Evolutionary conservation across 2,888 invertebrate genomes (phyloP), one percentile per base, ranked within the genome.

Genomic region (Phengaris alcon): DNA sequence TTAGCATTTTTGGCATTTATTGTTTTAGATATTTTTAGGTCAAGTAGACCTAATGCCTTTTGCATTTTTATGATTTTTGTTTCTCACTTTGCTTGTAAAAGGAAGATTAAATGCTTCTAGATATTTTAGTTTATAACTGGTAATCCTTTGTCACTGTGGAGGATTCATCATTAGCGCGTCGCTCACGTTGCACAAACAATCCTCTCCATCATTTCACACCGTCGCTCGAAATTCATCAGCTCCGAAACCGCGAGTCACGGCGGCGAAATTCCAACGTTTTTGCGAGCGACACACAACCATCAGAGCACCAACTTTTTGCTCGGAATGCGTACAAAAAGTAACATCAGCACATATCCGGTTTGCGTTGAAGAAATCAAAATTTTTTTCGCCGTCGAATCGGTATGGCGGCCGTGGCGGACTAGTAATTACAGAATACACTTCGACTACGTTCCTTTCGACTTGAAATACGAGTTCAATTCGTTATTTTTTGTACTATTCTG

Each of bases 251-350:
- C 89, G 83, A 90, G 86, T 89, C 90, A 90, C 91, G 90, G 90
- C 87, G 88, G 84, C 86, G 82, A 86, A 90, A 91, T 90, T 87
- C 89, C 88, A 81, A 82, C 81, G 84, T 82, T 93, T 93, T 92
- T 90, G 88, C 87, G 82, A 80, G 76, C 79, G 82, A 82, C 85
- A 85, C 86, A 88, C 87, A 87, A 89, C 88, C 86, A 82, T 87
- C 83, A 85, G 86, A 86, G 86, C 87, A 87, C 85, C 87, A 84
- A 87, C 87, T 91, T 91, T 90, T 90, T 87, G 88, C 85, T 84
- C 79, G 90, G 93, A 92, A 93, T 93, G 86, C 89, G 87, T 83
- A 85, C 86, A 93, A 93, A 93, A 93, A 93, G 82, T 81, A 80
- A 81, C 82, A 84, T 85, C 85, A 84, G 84, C 85, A 82, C 83